A percentile compares a stretch with the other conserved stretches of the same genome.
phyloP scores from a whole-genome alignment of 2,797 vertebrate genomes.

The Notamacropus eugenii region DNA sequence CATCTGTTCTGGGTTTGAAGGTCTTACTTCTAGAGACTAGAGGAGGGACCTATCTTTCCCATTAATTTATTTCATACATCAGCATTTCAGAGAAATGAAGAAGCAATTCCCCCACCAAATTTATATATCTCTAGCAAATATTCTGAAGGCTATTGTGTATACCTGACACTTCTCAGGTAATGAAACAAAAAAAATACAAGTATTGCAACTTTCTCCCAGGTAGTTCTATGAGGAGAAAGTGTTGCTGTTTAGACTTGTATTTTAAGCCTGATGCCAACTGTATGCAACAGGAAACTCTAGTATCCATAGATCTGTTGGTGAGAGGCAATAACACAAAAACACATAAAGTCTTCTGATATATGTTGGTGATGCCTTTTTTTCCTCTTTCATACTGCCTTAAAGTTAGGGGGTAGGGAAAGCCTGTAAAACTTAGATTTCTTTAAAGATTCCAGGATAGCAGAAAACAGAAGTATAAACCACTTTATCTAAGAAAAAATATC shows the following conservation, averaged over 20 bases:
- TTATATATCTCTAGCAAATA: not conserved
- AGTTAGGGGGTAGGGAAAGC: not conserved
- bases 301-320: not conserved
- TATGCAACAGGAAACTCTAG: not conserved
- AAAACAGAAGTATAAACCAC: not conserved
- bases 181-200: not conserved
- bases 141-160: not conserved
- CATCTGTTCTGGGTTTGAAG: not conserved
- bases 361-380: not conserved
- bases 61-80: not conserved
- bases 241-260: not conserved
- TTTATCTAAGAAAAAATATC: not conserved
- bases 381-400: not conserved
- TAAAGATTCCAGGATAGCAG: not conserved
- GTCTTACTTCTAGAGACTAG: not conserved
- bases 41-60: not conserved
- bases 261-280: not conserved
- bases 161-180: not conserved
- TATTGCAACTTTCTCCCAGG: not conserved
- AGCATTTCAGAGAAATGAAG: not conserved
- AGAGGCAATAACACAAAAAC: not conserved
- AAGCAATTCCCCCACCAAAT: not conserved
- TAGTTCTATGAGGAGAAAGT: not conserved
- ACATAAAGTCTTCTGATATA: not conserved
- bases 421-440: not conserved